These are phyloP conservation scores for Characodon lateralis DNA, from an alignment of 2,797 vertebrate genomes.

Conservation along the genomic window DNA sequence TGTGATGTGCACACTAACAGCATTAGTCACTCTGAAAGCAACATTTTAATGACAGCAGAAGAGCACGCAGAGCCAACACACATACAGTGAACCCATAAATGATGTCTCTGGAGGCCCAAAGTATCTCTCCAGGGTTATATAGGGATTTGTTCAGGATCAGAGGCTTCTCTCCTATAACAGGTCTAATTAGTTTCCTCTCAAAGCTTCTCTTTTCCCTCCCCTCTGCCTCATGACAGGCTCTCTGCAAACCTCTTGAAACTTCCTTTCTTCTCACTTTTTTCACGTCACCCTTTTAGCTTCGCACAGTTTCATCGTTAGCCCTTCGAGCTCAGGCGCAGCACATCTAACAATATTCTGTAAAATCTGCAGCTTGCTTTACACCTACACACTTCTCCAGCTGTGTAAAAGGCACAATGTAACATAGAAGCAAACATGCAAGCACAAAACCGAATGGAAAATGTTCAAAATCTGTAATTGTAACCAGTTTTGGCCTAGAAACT, in stretches of 20 bases:
- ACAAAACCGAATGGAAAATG: slow-evolving; percentile 12
- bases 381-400: slow-evolving; percentile 18
- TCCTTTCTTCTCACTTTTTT: slow-evolving; percentile 32
- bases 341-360: slow-evolving; percentile 27
- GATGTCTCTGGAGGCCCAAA: slow-evolving; percentile 41
- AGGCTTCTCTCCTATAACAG: slow-evolving; percentile 63
- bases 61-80: slow-evolving; percentile 26
- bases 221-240: slow-evolving; percentile 41
- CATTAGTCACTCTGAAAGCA: slow-evolving; percentile 46
- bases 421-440: slow-evolving; percentile 4
- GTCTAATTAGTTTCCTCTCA: slow-evolving; percentile 69
- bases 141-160: slow-evolving; percentile 70
- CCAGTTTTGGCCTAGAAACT: slow-evolving; percentile 38
- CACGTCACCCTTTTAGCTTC: slow-evolving; percentile 14
- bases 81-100: slow-evolving; percentile 24
- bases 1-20: slow-evolving; percentile 16
- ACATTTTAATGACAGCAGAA: slow-evolving; percentile 31
- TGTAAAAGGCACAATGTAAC: slow-evolving; percentile 13
- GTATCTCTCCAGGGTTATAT: slow-evolving; percentile 58
- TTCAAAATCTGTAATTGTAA: slow-evolving; percentile 15
- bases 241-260: slow-evolving; percentile 43
- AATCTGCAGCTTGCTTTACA: slow-evolving; percentile 27
- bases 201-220: slow-evolving; percentile 31
- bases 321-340: slow-evolving; percentile 15
- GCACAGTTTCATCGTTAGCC: not conserved